These are phyloP conservation scores for Maniola hyperantus DNA, from an alignment of 2,888 invertebrate genomes.

Conservation along the genomic window DNA sequence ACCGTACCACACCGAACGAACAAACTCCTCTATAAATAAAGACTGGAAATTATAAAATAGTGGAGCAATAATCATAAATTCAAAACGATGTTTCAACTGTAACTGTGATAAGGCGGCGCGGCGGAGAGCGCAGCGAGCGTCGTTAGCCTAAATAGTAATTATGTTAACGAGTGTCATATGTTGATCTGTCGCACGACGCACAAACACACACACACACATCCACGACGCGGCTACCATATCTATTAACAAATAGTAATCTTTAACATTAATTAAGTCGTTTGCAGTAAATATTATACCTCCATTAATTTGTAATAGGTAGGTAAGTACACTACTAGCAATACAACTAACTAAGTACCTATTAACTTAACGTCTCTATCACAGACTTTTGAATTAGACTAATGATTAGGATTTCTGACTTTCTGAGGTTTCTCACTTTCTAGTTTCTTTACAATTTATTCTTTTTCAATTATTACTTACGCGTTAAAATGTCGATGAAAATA, in stretches of 20 bases:
- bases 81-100: not conserved
- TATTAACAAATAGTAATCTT: not conserved
- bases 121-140: not conserved
- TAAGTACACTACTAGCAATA: no score
- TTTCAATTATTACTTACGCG: no score
- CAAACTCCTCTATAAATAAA: not conserved
- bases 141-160: slow-evolving; percentile 6
- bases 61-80: not conserved
- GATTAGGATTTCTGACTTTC: no score
- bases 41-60: not conserved
- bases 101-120: not conserved
- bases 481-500: no score
- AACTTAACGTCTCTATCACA: no score
- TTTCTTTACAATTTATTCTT: no score
- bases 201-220: not conserved
- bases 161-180: slow-evolving; percentile 12
- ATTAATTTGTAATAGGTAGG: no score
- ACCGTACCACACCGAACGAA: no score
- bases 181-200: not conserved
- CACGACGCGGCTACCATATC: not conserved
- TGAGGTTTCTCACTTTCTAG: no score
- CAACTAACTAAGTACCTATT: no score
- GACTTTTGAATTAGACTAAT: no score
- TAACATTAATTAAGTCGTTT: not conserved
- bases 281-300: no score